Evolutionary conservation across 2,797 vertebrate genomes (phyloP).

Genomic region (Sebastes paucispinis): DNA sequence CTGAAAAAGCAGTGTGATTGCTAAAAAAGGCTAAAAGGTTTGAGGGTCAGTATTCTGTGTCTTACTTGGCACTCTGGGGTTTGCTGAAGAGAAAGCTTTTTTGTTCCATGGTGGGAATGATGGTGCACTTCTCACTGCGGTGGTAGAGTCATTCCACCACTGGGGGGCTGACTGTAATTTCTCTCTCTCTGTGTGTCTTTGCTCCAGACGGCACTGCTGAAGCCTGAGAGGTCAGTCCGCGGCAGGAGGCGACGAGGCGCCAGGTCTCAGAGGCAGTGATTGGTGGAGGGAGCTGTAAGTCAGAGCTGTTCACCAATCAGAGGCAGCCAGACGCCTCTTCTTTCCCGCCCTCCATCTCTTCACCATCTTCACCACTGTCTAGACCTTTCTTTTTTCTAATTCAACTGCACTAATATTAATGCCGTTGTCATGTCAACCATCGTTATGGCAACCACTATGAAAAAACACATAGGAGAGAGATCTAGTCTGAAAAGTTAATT

Average conservation of each 20-base stretch:
- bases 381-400: slow-evolving; percentile 41
- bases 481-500: slow-evolving; percentile 67
- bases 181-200: background rate
- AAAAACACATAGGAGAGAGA: slow-evolving; percentile 56
- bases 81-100: background rate
- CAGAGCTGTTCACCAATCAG: slow-evolving; percentile 54
- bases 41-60: background rate
- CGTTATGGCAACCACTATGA: slow-evolving; percentile 70
- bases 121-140: slow-evolving; percentile 2
- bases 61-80: background rate
- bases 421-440: slow-evolving; percentile 72
- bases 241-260: slow-evolving; percentile 83
- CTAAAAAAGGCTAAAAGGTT: background rate
- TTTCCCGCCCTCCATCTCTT: slow-evolving; percentile 31
- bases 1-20: background rate
- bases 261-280: slow-evolving; percentile 81
- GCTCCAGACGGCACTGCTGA: slow-evolving; percentile 75
- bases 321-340: slow-evolving; percentile 37
- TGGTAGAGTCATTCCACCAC: background rate
- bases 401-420: slow-evolving; percentile 75
- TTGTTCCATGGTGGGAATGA: background rate
- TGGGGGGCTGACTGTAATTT: background rate
- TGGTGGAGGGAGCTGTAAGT: slow-evolving; percentile 53
- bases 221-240: slow-evolving; percentile 78
- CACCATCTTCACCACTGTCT: slow-evolving; percentile 61